Percentiles rank a stretch among this genome's conserved stretches.
Conservation (phyloP, 1,140 invertebrate genomes). For the Hypothenemus hampei region DNA sequence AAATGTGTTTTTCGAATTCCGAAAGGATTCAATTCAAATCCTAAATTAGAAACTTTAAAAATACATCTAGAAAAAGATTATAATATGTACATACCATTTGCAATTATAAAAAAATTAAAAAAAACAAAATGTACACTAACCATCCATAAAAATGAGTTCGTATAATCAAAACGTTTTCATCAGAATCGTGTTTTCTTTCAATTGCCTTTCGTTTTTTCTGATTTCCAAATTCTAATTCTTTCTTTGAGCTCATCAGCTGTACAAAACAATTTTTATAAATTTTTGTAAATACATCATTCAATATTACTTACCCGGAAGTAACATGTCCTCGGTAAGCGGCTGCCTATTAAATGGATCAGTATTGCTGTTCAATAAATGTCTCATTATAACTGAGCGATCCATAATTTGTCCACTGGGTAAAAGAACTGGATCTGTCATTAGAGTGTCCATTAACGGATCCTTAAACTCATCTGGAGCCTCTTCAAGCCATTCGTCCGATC, state of each 20-base stretch:
- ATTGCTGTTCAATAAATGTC: constrained; percentile 91
- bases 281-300: not conserved
- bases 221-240: constrained; percentile 40
- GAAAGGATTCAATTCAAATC: too few relatives aligned
- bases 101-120: too few relatives aligned
- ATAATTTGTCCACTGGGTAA: constrained; percentile 93
- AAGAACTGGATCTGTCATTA: constrained; percentile 94
- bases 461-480: constrained; percentile 97
- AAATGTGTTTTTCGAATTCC: too few relatives aligned
- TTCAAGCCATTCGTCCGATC: constrained; percentile 81
- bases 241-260: constrained; percentile 40
- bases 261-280: constrained; percentile 5
- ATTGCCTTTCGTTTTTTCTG: constrained; percentile 33
- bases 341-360: constrained; percentile 98
- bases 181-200: too few relatives aligned
- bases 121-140: too few relatives aligned
- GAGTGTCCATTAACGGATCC: constrained; percentile 95
- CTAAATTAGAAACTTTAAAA: too few relatives aligned
- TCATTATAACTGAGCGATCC: constrained; percentile 89
- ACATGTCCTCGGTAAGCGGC: constrained; percentile 82
- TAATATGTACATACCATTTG: too few relatives aligned
- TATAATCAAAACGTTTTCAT: too few relatives aligned
- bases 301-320: constrained; percentile 60
- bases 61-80: too few relatives aligned
- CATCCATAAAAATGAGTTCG: too few relatives aligned